Evolutionary conservation across 1,140 invertebrate genomes (phyloP).

Genomic region (Ceratina calcarata): DNA sequence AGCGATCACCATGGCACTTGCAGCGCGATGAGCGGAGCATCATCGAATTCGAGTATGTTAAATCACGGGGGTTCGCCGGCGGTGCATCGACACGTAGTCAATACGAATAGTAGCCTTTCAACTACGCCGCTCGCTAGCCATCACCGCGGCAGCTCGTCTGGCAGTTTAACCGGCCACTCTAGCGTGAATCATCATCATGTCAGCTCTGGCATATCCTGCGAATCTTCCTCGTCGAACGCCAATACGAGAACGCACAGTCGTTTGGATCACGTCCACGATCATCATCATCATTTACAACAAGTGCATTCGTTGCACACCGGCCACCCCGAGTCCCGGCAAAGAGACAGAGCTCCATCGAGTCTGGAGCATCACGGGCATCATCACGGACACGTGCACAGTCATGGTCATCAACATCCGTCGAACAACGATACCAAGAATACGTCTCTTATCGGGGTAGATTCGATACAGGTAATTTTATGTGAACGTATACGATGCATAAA

Average conservation of each 20-base stretch:
- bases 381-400: conserved; percentile 62
- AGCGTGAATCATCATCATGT: conserved; percentile 71
- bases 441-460: conserved; percentile 69
- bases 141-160: conserved; percentile 66
- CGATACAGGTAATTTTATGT: conserved; percentile 68
- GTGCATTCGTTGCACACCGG: conserved; percentile 59
- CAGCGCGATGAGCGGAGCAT: conserved; percentile 67
- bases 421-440: conserved; percentile 63
- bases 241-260: conserved; percentile 71
- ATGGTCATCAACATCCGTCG: conserved; percentile 58
- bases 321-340: conserved; percentile 61
- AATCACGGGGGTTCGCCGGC: conserved; percentile 68
- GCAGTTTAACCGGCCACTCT: conserved; percentile 54
- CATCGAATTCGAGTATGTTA: conserved; percentile 71
- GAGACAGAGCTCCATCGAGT: conserved; percentile 67
- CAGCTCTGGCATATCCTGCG: conserved; percentile 73
- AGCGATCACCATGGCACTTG: conserved; percentile 59
- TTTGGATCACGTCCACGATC: conserved; percentile 71
- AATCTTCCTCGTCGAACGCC: conserved; percentile 72
- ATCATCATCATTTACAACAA: conserved; percentile 68
- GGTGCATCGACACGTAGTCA: conserved; percentile 66
- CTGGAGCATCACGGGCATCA: conserved; percentile 69
- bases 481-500: no score
- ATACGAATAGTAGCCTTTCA: conserved; percentile 65
- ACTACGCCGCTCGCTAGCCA: conserved; percentile 65